A percentile compares a stretch with the other conserved stretches of the same genome.
These are phyloP conservation scores for Oxyruncus cristatus DNA, from an alignment of 2,113 vertebrate species.

Conservation along the genomic window DNA sequence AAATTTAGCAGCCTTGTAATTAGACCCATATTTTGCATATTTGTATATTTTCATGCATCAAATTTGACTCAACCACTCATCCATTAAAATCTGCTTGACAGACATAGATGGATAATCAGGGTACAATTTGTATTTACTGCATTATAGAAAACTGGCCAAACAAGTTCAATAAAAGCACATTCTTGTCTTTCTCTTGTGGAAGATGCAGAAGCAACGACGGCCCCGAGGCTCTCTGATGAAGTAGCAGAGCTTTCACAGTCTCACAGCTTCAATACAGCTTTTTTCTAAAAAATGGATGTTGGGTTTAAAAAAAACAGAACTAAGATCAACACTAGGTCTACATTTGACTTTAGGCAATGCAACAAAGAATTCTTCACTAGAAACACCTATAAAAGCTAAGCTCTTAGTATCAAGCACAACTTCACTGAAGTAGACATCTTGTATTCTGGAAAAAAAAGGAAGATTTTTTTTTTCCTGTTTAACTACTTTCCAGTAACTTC, in stretches of 20 bases:
- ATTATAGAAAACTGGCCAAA: conserved; percentile 84
- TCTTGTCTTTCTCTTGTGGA: conserved; percentile 72
- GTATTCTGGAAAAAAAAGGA: not conserved
- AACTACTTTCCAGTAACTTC: not conserved
- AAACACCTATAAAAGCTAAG: not conserved
- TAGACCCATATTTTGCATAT: conserved; percentile 84
- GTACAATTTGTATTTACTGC: conserved; percentile 84
- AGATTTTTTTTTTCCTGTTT: not conserved
- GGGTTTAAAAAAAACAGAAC: conserved; percentile 25
- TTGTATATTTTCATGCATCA: conserved; percentile 77
- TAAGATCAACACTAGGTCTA: not conserved
- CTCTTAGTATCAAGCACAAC: not conserved
- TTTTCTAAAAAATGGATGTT: conserved; percentile 8
- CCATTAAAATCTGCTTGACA: conserved; percentile 84
- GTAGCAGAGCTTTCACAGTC: conserved; percentile 51
- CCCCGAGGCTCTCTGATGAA: conserved; percentile 64
- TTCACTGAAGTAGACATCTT: not conserved
- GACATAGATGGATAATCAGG: conserved; percentile 82
- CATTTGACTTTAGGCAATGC: not conserved
- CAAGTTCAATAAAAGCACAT: conserved; percentile 76
- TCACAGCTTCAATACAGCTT: conserved; percentile 37
- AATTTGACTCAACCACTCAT: conserved; percentile 83
- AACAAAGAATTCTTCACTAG: not conserved
- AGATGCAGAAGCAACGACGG: conserved; percentile 72
- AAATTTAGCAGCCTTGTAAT: conserved; percentile 85